Percentiles rank a stretch among this genome's conserved stretches.
phyloP scores from a whole-genome alignment of 2,113 vertebrate species.

The Phyllostomus discolor region DNA sequence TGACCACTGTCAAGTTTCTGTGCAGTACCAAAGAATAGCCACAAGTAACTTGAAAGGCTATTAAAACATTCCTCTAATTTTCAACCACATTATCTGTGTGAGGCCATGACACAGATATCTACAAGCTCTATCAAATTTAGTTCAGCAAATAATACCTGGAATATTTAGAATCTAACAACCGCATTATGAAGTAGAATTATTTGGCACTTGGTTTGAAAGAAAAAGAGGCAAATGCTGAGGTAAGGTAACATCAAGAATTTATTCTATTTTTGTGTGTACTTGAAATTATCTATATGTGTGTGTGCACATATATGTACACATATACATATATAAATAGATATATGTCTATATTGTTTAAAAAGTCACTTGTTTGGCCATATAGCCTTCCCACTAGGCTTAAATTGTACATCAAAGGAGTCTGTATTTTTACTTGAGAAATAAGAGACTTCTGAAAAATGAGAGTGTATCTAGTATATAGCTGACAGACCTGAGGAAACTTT shows the following conservation, averaged over 20 bases:
- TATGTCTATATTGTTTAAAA: background rate
- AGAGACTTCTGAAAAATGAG: constrained; percentile 10
- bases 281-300: background rate
- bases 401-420: background rate
- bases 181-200: constrained; percentile 5
- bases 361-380: background rate
- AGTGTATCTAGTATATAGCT: background rate
- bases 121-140: background rate
- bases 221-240: background rate
- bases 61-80: background rate
- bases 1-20: background rate
- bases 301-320: no score
- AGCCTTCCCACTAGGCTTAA: background rate
- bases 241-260: background rate
- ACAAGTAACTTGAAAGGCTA: background rate
- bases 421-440: background rate
- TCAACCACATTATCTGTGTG: background rate
- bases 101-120: background rate
- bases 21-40: background rate
- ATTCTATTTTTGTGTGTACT: background rate
- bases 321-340: background rate
- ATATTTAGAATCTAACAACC: constrained; percentile 4
- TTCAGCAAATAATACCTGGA: background rate
- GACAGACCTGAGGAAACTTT: background rate
- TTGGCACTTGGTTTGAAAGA: background rate